Evolutionary conservation across 2,797 vertebrate genomes (phyloP).

Genomic region (Artibeus jamaicensis): DNA sequence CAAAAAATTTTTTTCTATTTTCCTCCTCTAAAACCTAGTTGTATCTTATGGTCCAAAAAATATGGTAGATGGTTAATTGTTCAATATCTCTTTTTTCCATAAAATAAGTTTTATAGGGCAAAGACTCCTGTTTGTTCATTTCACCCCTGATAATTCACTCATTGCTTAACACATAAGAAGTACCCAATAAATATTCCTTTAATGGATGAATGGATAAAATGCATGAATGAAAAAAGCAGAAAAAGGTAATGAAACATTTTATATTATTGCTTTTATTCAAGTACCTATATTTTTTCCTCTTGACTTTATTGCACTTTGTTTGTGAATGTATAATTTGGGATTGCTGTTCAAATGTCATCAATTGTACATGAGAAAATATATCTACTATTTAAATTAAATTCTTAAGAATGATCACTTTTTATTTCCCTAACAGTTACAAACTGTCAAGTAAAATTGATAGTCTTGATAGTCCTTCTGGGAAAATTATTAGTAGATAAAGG

Average conservation of each 20-base stretch:
- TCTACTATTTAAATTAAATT: conserved; percentile 23
- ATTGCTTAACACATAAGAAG: not conserved
- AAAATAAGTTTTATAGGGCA: not conserved
- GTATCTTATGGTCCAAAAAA: too few species aligned
- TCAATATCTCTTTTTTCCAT: not conserved
- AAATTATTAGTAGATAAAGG: conserved; percentile 27
- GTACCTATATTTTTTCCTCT: not conserved
- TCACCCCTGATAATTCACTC: not conserved
- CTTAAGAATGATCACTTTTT: not conserved
- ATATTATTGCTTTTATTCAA: conserved; percentile 33
- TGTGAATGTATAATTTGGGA: not conserved
- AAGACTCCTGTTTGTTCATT: not conserved
- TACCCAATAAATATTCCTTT: conserved; percentile 10
- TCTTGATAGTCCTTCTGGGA: not conserved
- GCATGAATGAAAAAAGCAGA: not conserved
- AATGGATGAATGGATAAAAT: not conserved
- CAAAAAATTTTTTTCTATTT: too few species aligned
- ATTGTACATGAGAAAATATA: not conserved
- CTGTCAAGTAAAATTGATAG: not conserved
- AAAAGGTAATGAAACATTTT: conserved; percentile 7
- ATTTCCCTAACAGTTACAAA: conserved; percentile 7
- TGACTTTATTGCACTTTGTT: not conserved
- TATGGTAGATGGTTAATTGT: not conserved
- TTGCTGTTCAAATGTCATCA: conserved; percentile 22
- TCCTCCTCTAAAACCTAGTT: too few species aligned